Evolutionary conservation across 2,888 invertebrate genomes (phyloP).

Genomic region (Zaprionus obscuricornis): DNA sequence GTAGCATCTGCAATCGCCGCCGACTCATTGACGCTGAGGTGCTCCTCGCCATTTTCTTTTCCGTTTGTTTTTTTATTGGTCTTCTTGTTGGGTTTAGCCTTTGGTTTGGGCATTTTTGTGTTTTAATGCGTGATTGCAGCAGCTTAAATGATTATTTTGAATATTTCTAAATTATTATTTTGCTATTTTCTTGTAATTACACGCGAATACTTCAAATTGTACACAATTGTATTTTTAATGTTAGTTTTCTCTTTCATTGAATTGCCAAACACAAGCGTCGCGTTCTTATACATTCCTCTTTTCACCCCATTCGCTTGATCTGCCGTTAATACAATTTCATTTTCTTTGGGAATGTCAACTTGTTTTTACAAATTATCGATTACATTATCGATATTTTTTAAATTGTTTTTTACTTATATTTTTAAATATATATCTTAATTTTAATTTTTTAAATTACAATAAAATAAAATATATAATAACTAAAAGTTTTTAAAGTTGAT

Average conservation of each 20-base stretch:
- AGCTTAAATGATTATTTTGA: neutral
- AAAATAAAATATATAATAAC: neutral
- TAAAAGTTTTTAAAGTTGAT: neutral
- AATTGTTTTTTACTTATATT: no score
- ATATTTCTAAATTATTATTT: neutral
- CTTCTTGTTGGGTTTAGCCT: constrained; percentile 47
- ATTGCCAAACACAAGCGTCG: constrained; percentile 60
- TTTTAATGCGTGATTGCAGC: constrained; percentile 1
- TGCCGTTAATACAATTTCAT: constrained; percentile 45
- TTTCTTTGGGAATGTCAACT: constrained; percentile 25
- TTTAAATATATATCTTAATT: constrained; percentile 5
- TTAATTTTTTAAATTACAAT: neutral
- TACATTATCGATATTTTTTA: no score
- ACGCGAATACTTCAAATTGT: constrained; percentile 16
- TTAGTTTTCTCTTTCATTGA: constrained; percentile 8
- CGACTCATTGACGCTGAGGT: constrained; percentile 12
- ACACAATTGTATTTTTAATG: constrained; percentile 4
- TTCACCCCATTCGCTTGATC: constrained; percentile 58
- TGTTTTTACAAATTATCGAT: neutral
- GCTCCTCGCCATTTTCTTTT: constrained; percentile 70
- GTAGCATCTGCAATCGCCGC: neutral
- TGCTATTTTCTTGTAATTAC: neutral
- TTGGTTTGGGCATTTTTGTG: constrained; percentile 38
- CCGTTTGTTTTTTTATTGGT: constrained; percentile 62
- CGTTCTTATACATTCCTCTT: constrained; percentile 50